These are phyloP conservation scores for Eulacestoma nigropectus DNA, from an alignment of 2,113 vertebrate species.

Conservation along the genomic window DNA sequence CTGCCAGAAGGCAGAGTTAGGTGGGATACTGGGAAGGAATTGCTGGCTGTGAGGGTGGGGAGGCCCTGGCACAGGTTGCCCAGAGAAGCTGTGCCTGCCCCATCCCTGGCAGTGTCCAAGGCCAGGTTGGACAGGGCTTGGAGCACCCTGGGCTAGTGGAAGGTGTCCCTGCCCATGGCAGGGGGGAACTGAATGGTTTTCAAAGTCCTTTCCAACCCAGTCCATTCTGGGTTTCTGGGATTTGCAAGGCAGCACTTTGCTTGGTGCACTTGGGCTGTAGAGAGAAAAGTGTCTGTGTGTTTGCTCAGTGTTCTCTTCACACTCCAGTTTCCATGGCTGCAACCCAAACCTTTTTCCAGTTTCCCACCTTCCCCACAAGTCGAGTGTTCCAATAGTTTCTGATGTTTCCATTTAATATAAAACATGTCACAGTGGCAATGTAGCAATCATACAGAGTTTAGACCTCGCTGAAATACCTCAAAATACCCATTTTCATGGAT, in stretches of 20 bases:
- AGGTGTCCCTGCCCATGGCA: background rate
- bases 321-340: background rate
- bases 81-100: background rate
- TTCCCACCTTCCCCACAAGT: background rate
- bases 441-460: background rate
- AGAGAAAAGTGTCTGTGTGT: background rate
- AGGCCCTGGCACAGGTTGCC: background rate
- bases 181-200: background rate
- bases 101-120: background rate
- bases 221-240: background rate
- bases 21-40: background rate
- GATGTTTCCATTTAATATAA: background rate
- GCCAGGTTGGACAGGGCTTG: rapidly evolving
- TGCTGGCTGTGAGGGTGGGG: rapidly evolving
- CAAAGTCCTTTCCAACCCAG: background rate
- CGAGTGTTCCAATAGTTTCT: rapidly evolving
- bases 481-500: background rate
- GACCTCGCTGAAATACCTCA: background rate
- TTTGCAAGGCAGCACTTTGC: background rate
- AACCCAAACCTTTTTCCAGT: background rate
- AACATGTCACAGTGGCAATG: background rate
- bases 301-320: background rate
- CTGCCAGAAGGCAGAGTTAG: background rate
- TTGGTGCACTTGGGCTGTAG: background rate
- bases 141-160: background rate